Evolutionary conservation across 2,113 vertebrate species (phyloP).

Genomic region (Prinia subflava): DNA sequence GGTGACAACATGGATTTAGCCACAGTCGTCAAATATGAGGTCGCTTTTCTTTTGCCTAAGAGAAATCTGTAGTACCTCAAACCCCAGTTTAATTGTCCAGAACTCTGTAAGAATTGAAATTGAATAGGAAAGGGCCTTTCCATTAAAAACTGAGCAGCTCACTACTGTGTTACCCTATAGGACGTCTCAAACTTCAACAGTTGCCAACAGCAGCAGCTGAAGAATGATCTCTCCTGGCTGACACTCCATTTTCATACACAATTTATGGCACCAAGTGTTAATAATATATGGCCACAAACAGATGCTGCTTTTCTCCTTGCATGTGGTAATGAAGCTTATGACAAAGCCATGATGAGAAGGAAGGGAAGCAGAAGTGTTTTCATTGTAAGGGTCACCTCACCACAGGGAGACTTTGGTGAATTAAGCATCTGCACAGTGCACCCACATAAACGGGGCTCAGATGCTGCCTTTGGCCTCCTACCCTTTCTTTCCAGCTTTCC

Average conservation of each 20-base stretch:
- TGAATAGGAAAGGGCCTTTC: not conserved
- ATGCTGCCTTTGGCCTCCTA: not conserved
- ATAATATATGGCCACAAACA: not conserved
- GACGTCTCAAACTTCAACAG: not conserved
- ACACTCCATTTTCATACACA: not conserved
- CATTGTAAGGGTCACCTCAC: not conserved
- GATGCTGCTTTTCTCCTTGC: not conserved
- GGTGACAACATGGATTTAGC: not conserved
- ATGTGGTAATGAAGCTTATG: not conserved
- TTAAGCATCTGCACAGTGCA: not conserved
- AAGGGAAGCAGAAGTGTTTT: not conserved
- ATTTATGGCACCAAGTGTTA: not conserved
- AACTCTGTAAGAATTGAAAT: not conserved
- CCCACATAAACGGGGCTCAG: not conserved
- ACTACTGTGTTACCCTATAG: not conserved
- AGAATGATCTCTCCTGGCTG: not conserved
- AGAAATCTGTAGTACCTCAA: not conserved
- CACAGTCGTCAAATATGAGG: not conserved
- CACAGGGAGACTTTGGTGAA: not conserved
- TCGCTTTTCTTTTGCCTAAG: not conserved
- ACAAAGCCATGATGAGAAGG: not conserved
- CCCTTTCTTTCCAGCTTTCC: not conserved
- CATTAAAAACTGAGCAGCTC: not conserved
- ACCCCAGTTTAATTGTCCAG: not conserved
- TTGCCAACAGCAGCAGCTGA: not conserved